Conservation (phyloP, 2,113 vertebrate genomes). For the Lepidothrix coronata region DNA sequence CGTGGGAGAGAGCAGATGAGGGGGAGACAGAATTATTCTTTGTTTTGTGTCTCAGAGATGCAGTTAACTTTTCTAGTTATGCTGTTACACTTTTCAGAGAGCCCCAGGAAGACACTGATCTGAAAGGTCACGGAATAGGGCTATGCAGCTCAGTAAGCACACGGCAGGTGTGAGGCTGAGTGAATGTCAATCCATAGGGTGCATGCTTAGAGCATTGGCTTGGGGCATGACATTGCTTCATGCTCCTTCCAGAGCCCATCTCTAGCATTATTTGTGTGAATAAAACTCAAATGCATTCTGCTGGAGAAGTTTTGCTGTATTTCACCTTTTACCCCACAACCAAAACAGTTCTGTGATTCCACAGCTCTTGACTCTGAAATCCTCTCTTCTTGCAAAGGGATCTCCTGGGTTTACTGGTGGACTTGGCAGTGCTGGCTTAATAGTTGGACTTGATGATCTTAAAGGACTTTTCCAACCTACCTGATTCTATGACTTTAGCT, state of each 20-base stretch:
- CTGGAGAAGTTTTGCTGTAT: not conserved
- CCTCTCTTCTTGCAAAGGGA: not conserved
- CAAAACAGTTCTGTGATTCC: not conserved
- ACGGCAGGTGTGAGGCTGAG: rapidly evolving
- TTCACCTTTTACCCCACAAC: not conserved
- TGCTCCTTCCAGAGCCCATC: not conserved
- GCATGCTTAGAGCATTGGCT: not conserved
- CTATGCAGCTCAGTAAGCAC: not conserved
- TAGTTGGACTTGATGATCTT: not conserved
- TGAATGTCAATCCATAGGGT: not conserved
- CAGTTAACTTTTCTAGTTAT: not conserved
- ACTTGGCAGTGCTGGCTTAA: not conserved
- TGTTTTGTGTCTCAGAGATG: not conserved
- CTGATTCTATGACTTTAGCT: not conserved
- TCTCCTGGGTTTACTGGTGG: not conserved
- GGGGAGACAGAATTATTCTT: not conserved
- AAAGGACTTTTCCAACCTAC: not conserved
- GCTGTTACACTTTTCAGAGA: not conserved
- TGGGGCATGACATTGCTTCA: not conserved
- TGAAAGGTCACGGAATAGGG: not conserved
- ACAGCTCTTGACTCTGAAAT: not conserved
- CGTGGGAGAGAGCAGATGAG: not conserved
- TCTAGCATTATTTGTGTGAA: not conserved
- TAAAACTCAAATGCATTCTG: not conserved
- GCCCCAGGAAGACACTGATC: not conserved